Evolutionary conservation across 1,140 invertebrate species (phyloP).

Genomic region (Megathymus violae): DNA sequence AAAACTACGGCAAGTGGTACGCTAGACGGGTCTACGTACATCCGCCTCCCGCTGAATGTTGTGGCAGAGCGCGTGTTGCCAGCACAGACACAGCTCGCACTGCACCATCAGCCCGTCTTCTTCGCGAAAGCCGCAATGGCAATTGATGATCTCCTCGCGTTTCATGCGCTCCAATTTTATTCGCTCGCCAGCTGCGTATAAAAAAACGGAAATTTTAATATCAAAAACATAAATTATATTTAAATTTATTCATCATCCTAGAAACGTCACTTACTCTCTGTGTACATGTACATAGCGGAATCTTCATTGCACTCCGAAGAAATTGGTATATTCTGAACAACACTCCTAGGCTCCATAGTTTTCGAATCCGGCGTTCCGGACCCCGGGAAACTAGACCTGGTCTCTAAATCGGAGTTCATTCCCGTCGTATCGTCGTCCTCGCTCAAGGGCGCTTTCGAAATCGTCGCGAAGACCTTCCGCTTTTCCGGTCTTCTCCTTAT

Average conservation of each 20-base stretch:
- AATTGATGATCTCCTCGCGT: constrained; percentile 94
- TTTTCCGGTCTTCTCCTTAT: constrained; percentile 45
- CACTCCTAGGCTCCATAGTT: constrained; percentile 43
- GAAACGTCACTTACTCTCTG: constrained; percentile 75
- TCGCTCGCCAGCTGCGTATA: constrained; percentile 84
- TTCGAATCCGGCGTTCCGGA: constrained; percentile 70
- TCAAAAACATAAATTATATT: too few relatives aligned
- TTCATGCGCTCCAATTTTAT: constrained; percentile 88
- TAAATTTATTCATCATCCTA: too few relatives aligned
- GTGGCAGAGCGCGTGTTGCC: constrained; percentile 96
- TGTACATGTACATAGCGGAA: constrained; percentile 61
- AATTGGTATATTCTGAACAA: constrained; percentile 25
- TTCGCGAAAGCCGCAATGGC: constrained; percentile 90
- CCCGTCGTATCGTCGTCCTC: constrained; percentile 68
- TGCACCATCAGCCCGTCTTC: constrained; percentile 98
- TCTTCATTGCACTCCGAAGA: constrained; percentile 62
- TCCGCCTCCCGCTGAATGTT: constrained; percentile 89
- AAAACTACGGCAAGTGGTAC: too few relatives aligned
- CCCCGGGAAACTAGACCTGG: constrained; percentile 66
- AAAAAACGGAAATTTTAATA: too few relatives aligned
- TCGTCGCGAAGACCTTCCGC: constrained; percentile 46
- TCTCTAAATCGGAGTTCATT: constrained; percentile 66
- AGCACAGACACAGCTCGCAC: constrained; percentile 96
- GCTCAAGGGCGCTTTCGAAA: constrained; percentile 48
- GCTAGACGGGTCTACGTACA: too few relatives aligned